Evolutionary conservation across 2,888 invertebrate species (phyloP).

Genomic region (Ornithoptera alexandrae): DNA sequence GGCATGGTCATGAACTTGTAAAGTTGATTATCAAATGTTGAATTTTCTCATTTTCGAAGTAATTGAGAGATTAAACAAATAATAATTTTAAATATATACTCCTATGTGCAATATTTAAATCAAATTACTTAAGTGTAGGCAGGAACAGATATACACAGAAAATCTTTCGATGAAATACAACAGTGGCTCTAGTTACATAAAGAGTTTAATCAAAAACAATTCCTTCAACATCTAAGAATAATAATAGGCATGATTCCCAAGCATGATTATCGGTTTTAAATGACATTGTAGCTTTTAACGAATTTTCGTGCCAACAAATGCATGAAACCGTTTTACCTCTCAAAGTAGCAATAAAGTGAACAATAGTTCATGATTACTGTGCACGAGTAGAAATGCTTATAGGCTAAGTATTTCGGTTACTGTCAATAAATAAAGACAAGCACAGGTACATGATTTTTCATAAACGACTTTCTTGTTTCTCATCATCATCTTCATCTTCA

Average conservation of each 20-base stretch:
- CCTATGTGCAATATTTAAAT: too few relatives aligned
- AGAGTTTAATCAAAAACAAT: background rate
- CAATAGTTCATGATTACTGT: conserved; percentile 12
- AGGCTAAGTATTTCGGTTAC: background rate
- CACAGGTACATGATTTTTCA: too few relatives aligned
- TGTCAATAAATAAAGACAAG: background rate
- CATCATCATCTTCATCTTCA: too few relatives aligned
- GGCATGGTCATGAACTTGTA: background rate
- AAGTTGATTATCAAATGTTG: too few relatives aligned
- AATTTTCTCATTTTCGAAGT: too few relatives aligned
- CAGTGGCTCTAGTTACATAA: too few relatives aligned
- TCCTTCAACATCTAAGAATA: background rate
- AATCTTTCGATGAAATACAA: too few relatives aligned
- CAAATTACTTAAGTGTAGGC: too few relatives aligned
- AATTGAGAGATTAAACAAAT: too few relatives aligned
- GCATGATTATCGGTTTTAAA: background rate
- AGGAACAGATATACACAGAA: too few relatives aligned
- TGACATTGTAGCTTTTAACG: background rate
- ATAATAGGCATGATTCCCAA: background rate
- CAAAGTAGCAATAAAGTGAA: background rate
- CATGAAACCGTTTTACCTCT: background rate
- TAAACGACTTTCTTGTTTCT: too few relatives aligned
- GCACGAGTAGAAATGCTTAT: conserved; percentile 11
- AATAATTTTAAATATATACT: too few relatives aligned
- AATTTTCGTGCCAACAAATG: background rate